These are phyloP conservation scores for Cynopterus sphinx DNA, from an alignment of 2,797 vertebrate genomes.

Conservation along the genomic window DNA sequence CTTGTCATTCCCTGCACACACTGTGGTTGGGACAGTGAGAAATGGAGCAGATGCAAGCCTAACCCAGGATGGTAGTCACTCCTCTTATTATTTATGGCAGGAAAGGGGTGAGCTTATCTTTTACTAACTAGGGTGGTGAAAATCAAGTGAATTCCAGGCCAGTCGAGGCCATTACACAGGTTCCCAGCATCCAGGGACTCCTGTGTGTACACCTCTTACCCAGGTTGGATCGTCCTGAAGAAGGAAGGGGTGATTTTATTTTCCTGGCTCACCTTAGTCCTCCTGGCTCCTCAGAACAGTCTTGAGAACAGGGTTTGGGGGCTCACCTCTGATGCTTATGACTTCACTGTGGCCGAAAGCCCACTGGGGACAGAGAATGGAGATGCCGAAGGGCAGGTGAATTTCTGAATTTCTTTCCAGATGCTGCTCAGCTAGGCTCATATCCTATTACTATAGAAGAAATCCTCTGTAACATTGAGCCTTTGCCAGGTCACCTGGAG, in stretches of 20 bases:
- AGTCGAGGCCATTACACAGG: neutral
- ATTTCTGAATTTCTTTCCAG: neutral
- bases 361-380: fast-evolving
- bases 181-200: neutral
- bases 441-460: neutral
- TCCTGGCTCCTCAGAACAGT: neutral
- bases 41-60: neutral
- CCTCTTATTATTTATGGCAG: neutral
- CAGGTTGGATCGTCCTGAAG: neutral
- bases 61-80: too few species aligned
- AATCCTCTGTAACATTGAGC: neutral
- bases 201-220: neutral
- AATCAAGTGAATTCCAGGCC: neutral
- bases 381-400: fast-evolving
- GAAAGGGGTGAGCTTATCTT: neutral
- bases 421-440: neutral
- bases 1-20: fast-evolving
- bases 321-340: neutral
- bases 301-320: neutral
- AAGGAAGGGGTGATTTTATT: neutral
- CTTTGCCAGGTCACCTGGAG: neutral
- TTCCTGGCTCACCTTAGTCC: neutral
- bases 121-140: neutral
- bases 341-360: too few species aligned
- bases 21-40: fast-evolving